Evolutionary conservation across 2,888 invertebrate species (phyloP).

Genomic region (Trypoxylon attenuatum): DNA sequence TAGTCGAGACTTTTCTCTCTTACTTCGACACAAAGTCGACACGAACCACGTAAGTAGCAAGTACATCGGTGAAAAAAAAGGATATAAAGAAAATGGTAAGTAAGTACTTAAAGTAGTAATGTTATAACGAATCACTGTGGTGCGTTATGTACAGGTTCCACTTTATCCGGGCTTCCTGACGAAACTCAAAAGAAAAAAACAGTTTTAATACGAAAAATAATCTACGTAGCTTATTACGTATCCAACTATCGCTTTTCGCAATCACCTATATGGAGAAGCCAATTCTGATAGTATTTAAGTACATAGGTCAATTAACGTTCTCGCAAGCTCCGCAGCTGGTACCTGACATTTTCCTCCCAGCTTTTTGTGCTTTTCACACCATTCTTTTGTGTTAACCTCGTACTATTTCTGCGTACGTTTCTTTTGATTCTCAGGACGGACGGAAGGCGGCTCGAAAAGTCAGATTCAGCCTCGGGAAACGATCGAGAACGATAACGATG

Average conservation of each 20-base stretch:
- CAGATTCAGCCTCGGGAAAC: slow-evolving; percentile 37
- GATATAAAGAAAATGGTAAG: slow-evolving; percentile 35
- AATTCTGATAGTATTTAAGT: slow-evolving; percentile 56
- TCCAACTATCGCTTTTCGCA: neutral
- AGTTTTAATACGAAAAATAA: neutral
- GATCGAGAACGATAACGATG: slow-evolving; percentile 28
- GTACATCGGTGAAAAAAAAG: slow-evolving; percentile 31
- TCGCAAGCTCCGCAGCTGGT: slow-evolving; percentile 42
- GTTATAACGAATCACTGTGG: slow-evolving; percentile 36
- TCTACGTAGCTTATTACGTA: slow-evolving; percentile 13
- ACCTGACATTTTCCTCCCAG: slow-evolving; percentile 13
- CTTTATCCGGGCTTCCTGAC: neutral
- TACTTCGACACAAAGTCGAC: slow-evolving; percentile 24
- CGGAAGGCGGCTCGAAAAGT: slow-evolving; percentile 49
- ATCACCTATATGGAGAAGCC: slow-evolving; percentile 4
- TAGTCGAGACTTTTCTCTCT: slow-evolving; percentile 17
- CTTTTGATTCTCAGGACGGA: slow-evolving; percentile 60
- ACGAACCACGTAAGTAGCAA: slow-evolving; percentile 21
- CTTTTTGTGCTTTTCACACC: neutral
- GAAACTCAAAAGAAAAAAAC: neutral
- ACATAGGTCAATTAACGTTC: slow-evolving; percentile 59
- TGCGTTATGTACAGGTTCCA: slow-evolving; percentile 27
- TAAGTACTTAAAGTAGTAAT: slow-evolving; percentile 45
- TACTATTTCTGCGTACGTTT: slow-evolving; percentile 20
- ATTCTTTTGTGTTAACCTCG: neutral